Conservation (phyloP, 2,888 invertebrate species). For the Adelognathus sp. region DNA sequence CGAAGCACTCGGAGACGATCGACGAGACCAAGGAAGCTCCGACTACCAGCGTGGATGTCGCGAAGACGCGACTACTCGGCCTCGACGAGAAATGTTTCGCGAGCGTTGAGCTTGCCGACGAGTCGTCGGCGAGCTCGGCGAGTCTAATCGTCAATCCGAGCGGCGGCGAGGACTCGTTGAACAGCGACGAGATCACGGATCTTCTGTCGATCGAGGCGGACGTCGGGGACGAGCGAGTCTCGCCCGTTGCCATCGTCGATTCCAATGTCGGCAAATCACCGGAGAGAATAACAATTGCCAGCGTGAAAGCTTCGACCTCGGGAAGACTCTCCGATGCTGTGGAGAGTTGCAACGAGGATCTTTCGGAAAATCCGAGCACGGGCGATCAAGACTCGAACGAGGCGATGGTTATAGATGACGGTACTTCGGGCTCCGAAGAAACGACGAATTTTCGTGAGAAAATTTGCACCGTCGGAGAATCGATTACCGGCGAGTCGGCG, state of each 20-base stretch:
- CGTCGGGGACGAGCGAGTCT: slow-evolving; percentile 17
- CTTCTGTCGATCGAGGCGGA: background rate
- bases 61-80: background rate
- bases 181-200: slow-evolving; percentile 30
- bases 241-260: slow-evolving; percentile 56
- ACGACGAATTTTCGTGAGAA: slow-evolving; percentile 51
- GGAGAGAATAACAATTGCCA: slow-evolving; percentile 55
- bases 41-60: background rate
- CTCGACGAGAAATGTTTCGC: slow-evolving; percentile 29
- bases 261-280: slow-evolving; percentile 57
- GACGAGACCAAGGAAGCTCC: slow-evolving; percentile 9
- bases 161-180: slow-evolving; percentile 39
- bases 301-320: slow-evolving; percentile 35
- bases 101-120: slow-evolving; percentile 34
- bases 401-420: slow-evolving; percentile 69
- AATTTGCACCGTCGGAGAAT: slow-evolving; percentile 47
- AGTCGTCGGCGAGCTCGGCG: slow-evolving; percentile 39
- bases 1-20: slow-evolving; percentile 39
- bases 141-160: slow-evolving; percentile 46
- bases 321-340: slow-evolving; percentile 49
- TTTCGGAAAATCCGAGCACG: slow-evolving; percentile 63
- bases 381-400: slow-evolving; percentile 66
- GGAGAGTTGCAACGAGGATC: slow-evolving; percentile 61
- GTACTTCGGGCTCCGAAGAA: slow-evolving; percentile 64
- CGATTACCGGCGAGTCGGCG: slow-evolving; percentile 7